Base-by-base conservation (phyloP, 2,113 vertebrate species). In the Dipodomys merriami region DNA sequence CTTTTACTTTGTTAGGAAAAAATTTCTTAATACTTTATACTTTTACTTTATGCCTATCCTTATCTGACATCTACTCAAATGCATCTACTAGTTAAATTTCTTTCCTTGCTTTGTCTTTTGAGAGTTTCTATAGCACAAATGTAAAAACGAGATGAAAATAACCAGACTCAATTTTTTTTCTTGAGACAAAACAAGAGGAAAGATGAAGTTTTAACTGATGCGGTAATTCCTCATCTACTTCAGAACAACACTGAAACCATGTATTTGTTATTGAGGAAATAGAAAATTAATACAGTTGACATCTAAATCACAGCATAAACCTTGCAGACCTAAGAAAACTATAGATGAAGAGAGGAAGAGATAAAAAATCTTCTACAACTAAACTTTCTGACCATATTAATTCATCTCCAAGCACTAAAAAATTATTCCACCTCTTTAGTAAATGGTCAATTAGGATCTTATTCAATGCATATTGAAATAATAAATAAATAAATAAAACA, bases 111-210 rank as follows among this genome's bases (percentile, higher is more conserved):
- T 91, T 29, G 13, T 88, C 10, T 77, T 82, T 71, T 82, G n/a
- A 46, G 64, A 67, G 6, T 90, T 25, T 86, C 15, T 60, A 71
- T 67, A 77, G n/a, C 3, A 87, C 13, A 80, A 8, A 74, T 39
- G 12, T 89, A 89, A 93, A 94, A 90, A 71, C 30, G 76, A 23
- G 49, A 90, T 25, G 30, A 86, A 91, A 93, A 83, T 83, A 15
- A 89, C 2, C 15, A 83, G 10, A 68, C 4, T 71, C 15, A 90
- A 44, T 35, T 83, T 86, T 35, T 83, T 86, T 49, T 49, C 49
- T 49, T 49, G 49, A 44, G 85, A 80, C 25, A 60, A 65, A 88
- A 76, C 62, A 20, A 1, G 27, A 81, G 12, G 9, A 71, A 86
- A 77, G 11, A 85, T 80, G 25, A 94, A 84, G 4, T 6, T 65